Percentiles rank a stretch among this genome's conserved stretches.
Evolutionary conservation across 2,113 vertebrate species (phyloP).

Genomic region (Psilopsiagon aymara): DNA sequence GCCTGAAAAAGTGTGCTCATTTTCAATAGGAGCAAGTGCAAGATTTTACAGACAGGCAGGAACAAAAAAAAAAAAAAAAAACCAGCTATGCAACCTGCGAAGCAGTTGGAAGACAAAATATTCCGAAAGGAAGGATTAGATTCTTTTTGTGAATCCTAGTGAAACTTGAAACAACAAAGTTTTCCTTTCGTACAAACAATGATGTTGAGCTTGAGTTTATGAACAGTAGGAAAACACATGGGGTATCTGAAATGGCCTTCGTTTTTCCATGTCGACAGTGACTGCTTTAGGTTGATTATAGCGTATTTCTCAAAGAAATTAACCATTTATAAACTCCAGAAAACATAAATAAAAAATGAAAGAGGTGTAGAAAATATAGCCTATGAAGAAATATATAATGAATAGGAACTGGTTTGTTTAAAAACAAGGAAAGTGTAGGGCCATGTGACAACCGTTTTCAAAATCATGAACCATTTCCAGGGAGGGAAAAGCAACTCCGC

Average conservation of each 20-base stretch:
- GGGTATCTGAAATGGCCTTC: background rate
- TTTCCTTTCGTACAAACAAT: background rate
- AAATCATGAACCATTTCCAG: background rate
- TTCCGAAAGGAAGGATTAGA: background rate
- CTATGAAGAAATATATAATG: background rate
- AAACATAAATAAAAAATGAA: background rate
- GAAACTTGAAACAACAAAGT: background rate
- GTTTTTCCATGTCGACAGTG: background rate
- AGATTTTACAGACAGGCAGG: background rate
- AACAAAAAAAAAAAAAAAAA: background rate
- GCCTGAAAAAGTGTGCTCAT: background rate
- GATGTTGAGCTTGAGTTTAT: background rate
- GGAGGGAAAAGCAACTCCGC: background rate
- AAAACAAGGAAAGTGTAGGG: background rate
- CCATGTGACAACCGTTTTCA: background rate
- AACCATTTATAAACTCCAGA: background rate
- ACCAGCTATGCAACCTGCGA: background rate
- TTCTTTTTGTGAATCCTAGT: background rate
- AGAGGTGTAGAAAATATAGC: background rate
- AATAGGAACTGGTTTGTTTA: background rate
- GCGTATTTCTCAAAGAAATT: background rate
- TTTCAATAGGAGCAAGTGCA: background rate
- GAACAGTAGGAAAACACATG: background rate
- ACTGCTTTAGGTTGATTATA: accelerated
- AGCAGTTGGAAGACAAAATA: background rate